These are phyloP conservation scores for Cynopterus brachyotis DNA, from an alignment of 2,113 vertebrate species.

Conservation along the genomic window DNA sequence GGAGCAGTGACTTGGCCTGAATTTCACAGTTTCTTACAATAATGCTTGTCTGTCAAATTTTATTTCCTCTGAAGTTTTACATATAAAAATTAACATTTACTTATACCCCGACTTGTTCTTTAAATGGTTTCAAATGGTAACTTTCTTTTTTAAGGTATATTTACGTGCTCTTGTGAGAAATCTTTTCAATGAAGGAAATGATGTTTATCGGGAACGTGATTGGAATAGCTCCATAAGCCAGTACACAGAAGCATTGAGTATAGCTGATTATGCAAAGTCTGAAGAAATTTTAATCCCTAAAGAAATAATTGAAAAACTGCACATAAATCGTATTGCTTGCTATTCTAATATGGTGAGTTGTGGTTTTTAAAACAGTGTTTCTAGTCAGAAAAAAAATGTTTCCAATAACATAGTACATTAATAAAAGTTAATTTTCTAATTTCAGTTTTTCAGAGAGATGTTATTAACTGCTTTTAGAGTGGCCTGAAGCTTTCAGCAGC, in stretches of 20 bases:
- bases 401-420: neutral
- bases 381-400: neutral
- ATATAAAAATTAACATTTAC: neutral
- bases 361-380: conserved; percentile 33
- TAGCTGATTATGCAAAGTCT: conserved; percentile 94
- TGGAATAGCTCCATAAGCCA: conserved; percentile 92
- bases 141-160: conserved; percentile 88
- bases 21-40: neutral
- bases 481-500: neutral
- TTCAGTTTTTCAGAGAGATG: neutral
- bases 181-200: conserved; percentile 96
- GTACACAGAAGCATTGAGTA: conserved; percentile 94
- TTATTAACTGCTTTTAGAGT: neutral
- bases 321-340: conserved; percentile 94
- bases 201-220: conserved; percentile 91
- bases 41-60: neutral
- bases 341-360: conserved; percentile 92
- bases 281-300: conserved; percentile 91
- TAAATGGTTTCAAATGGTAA: neutral
- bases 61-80: neutral
- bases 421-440: conserved; percentile 12
- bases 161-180: conserved; percentile 93
- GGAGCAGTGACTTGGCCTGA: neutral
- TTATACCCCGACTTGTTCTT: neutral
- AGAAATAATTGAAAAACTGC: conserved; percentile 91